These are phyloP conservation scores for Stylophora pistillata DNA, from an alignment of 64 coral and sea anemone species.

Conservation along the genomic window DNA sequence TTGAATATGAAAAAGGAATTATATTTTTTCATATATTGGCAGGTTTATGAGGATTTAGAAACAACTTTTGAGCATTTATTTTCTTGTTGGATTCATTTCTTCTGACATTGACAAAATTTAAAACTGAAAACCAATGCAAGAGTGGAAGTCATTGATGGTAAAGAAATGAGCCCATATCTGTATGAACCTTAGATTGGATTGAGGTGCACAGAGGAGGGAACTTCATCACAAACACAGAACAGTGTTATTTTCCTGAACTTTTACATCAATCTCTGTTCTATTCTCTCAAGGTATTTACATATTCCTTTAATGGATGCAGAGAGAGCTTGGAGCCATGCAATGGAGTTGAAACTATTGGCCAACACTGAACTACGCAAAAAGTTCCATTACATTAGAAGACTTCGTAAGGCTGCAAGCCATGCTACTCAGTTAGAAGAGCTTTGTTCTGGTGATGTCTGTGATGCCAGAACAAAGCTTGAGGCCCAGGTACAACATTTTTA, in stretches of 20 bases:
- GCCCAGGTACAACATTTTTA: conserved; percentile 72
- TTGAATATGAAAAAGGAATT: no score
- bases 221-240: no score
- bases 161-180: no score
- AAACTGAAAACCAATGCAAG: no score
- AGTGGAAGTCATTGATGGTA: no score
- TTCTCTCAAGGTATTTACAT: conserved; percentile 81
- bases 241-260: background rate
- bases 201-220: no score
- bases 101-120: no score
- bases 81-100: no score
- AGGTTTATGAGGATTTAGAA: no score
- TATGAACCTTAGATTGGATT: no score
- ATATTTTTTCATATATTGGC: no score
- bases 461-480: conserved; percentile 92
- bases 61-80: no score
- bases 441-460: conserved; percentile 81
- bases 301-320: conserved; percentile 98
- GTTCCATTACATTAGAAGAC: conserved; percentile 90
- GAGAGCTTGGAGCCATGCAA: conserved; percentile 98
- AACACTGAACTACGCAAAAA: conserved; percentile 91
- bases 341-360: conserved; percentile 96
- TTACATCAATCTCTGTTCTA: background rate
- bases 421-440: conserved; percentile 74
- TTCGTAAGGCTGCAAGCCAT: conserved; percentile 90